Evolutionary conservation across 64 coral and sea anemone species (phyloP), one percentile per base, ranked within the genome.

Genomic region (Porites australiensis): DNA sequence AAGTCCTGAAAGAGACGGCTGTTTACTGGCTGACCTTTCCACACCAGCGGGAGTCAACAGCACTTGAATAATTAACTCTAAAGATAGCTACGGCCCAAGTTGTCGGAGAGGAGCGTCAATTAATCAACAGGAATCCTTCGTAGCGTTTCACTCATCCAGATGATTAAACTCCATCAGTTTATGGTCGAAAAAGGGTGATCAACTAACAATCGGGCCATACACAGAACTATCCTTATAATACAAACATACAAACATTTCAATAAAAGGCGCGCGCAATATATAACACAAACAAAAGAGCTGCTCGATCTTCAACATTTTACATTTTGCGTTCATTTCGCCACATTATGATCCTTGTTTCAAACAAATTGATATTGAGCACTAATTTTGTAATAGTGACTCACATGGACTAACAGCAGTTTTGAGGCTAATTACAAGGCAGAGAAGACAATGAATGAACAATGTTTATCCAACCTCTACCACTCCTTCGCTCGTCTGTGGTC

Each of bases 391-490:
- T 63, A 63, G 60, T 63, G 60, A 63, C 60, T 63, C 60, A 63
- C 60, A 63, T 63, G 60, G 60, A 63, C 60, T 63, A 63, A 63
- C 60, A 63, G 60, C 60, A 63, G 2, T 63, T 63, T 63, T 63
- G 60, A 63, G 60, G 60, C 60, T 63, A 63, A 63, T 63, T 63
- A 63, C 16, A 63, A 63, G 10, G 0, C 60, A 63, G 60, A 1
- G 60, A 0, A 63, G 2, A 63, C 60, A 63, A 63, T 63, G 60
- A 63, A 63, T 63, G 60, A 2, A 63, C 60, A 63, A 63, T 63
- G 60, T 63, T 63, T 63, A 63, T 63, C 60, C 60, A 63, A 63
- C 60, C 60, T 63, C 60, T 63, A 63, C 60, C 60, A 63, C 60
- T 63, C 60, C 60, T 63, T 63, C 60, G 60, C 60, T 63, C 60